phyloP scores from a whole-genome alignment of 1,140 invertebrate species.

The Acromyrmex charruanus region DNA sequence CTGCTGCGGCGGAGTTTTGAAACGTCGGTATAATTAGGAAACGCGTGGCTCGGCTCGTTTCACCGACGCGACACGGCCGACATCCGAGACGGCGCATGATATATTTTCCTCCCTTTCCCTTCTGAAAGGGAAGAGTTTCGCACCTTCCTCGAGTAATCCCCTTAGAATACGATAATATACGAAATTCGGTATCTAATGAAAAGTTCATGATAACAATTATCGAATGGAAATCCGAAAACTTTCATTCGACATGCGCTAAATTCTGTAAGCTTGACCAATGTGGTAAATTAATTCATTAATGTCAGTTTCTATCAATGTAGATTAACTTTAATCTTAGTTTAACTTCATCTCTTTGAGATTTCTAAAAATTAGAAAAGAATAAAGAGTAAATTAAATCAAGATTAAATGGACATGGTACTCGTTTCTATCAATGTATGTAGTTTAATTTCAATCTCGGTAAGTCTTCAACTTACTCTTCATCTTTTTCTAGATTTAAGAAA shows the following conservation, averaged over 20 bases:
- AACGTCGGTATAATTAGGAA: slow-evolving; percentile 85
- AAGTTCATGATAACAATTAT: background rate
- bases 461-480: too few relatives aligned
- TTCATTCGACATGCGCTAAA: background rate
- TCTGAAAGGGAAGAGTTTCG: background rate
- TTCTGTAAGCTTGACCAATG: background rate
- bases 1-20: slow-evolving; percentile 80
- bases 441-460: too few relatives aligned
- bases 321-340: too few relatives aligned
- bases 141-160: background rate
- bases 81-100: slow-evolving; percentile 4
- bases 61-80: slow-evolving; percentile 63
- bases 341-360: too few relatives aligned
- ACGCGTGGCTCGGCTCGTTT: slow-evolving; percentile 75
- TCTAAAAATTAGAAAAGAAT: too few relatives aligned
- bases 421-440: too few relatives aligned
- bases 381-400: too few relatives aligned
- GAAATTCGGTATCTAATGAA: background rate
- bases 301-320: too few relatives aligned
- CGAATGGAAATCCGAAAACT: background rate
- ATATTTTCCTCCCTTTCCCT: slow-evolving; percentile 24
- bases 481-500: too few relatives aligned
- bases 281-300: too few relatives aligned
- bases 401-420: too few relatives aligned
- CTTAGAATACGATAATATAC: background rate